Conservation (phyloP, 2,888 invertebrate species). For the Eupsilia transversa region DNA sequence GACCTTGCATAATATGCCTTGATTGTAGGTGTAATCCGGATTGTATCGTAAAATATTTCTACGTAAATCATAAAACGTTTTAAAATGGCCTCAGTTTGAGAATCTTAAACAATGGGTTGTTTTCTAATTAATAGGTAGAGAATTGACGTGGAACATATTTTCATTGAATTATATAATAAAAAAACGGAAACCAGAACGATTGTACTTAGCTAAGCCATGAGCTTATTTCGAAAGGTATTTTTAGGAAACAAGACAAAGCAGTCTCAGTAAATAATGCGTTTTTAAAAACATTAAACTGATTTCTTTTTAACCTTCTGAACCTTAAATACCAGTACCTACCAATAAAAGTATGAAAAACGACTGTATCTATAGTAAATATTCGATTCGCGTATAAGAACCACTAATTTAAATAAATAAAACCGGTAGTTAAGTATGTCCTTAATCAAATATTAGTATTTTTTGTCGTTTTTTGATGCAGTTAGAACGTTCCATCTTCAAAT, state of each 20-base stretch:
- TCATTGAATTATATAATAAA: conserved; percentile 66
- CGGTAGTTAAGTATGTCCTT: neutral
- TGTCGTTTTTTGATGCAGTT: neutral
- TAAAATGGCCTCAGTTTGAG: conserved; percentile 56
- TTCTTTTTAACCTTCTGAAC: neutral
- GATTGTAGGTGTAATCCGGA: conserved; percentile 41
- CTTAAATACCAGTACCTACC: neutral
- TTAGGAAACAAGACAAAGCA: neutral
- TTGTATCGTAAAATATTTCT: conserved; percentile 57
- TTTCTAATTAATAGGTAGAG: conserved; percentile 66
- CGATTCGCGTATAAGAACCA: neutral
- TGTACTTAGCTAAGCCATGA: conserved; percentile 36
- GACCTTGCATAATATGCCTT: conserved; percentile 47
- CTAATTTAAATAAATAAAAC: neutral
- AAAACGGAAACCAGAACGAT: conserved; percentile 57
- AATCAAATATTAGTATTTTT: neutral
- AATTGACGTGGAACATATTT: conserved; percentile 61
- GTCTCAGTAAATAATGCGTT: neutral
- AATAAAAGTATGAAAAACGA: neutral
- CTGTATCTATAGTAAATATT: neutral
- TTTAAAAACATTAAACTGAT: neutral
- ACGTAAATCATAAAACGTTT: conserved; percentile 57
- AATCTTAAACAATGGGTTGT: conserved; percentile 64
- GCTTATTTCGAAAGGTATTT: conserved; percentile 6
- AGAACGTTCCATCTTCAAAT: conserved; percentile 33